A percentile compares a stretch with the other conserved stretches of the same genome.
These are phyloP conservation scores for Arge pagana DNA, from an alignment of 2,888 invertebrate species.

Conservation along the genomic window DNA sequence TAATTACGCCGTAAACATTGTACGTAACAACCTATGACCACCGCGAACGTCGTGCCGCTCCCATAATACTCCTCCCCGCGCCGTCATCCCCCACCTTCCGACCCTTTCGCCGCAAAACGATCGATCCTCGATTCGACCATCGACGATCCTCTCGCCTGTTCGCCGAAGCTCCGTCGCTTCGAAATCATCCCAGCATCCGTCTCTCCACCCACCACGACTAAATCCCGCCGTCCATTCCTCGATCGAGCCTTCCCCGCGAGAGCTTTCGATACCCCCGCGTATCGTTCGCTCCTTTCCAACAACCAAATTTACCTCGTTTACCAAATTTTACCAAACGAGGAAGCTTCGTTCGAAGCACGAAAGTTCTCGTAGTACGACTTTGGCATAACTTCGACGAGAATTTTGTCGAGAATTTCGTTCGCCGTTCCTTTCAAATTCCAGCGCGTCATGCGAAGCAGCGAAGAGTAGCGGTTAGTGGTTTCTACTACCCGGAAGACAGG, in stretches of 20 bases:
- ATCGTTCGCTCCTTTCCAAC: no score
- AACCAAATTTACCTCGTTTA: background rate
- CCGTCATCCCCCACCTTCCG: no score
- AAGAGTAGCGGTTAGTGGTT: background rate
- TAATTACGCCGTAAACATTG: conserved; percentile 20
- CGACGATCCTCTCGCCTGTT: background rate
- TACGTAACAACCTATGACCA: conserved; percentile 22
- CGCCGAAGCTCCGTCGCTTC: background rate
- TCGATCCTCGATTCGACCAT: background rate
- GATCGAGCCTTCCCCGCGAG: no score
- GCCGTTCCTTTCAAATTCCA: no score
- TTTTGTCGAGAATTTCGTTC: no score
- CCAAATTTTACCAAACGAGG: background rate
- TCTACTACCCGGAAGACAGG: conserved; percentile 14
- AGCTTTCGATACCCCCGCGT: no score
- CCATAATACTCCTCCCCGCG: conserved; percentile 7
- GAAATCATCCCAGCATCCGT: background rate
- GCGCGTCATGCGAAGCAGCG: no score
- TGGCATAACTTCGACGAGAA: no score
- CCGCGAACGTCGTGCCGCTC: conserved; percentile 10
- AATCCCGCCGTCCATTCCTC: no score
- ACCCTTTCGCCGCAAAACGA: no score
- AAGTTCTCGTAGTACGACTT: no score
- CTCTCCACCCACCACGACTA: background rate
- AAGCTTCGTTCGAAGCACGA: no score